Evolutionary conservation across 2,113 vertebrate species (phyloP).

Genomic region (Trichomycterus rosablanca): DNA sequence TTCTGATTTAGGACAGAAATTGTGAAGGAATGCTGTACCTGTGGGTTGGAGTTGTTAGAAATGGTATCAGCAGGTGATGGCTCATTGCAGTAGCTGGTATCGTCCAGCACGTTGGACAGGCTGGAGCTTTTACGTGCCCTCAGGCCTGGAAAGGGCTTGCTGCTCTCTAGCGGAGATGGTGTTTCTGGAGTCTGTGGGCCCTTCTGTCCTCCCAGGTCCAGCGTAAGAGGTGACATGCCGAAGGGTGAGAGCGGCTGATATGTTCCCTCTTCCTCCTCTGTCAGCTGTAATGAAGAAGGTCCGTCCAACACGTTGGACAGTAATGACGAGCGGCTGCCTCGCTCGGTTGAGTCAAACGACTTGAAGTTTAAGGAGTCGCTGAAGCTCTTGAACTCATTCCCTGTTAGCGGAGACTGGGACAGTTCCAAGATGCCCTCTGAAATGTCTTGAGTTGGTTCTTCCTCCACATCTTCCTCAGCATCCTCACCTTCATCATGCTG

Average conservation of each 20-base stretch:
- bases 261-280: constrained; percentile 58
- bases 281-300: constrained; percentile 29
- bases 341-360: constrained; percentile 78
- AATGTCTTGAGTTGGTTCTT: constrained; percentile 56
- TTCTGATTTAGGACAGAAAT: too few relatives aligned
- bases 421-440: constrained; percentile 75
- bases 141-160: constrained; percentile 72
- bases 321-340: constrained; percentile 71
- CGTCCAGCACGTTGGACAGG: constrained; percentile 91
- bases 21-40: too few relatives aligned
- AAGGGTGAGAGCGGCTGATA: constrained; percentile 88
- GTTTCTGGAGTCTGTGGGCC: constrained; percentile 75
- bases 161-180: constrained; percentile 78
- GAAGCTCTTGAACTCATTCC: constrained; percentile 57
- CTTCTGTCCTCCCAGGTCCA: constrained; percentile 63
- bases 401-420: constrained; percentile 64
- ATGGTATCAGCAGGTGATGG: constrained; percentile 72
- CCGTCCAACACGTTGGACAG: constrained; percentile 70
- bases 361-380: constrained; percentile 68
- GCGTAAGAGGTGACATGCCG: constrained; percentile 75
- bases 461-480: constrained; percentile 49
- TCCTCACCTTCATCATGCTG: constrained; percentile 61
- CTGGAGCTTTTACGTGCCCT: constrained; percentile 86
- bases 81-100: constrained; percentile 81
- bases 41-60: constrained; percentile 33